Evolutionary conservation across 23 tunicate genomes (phyloP).

Genomic region (Clavelina lepadiformis): DNA sequence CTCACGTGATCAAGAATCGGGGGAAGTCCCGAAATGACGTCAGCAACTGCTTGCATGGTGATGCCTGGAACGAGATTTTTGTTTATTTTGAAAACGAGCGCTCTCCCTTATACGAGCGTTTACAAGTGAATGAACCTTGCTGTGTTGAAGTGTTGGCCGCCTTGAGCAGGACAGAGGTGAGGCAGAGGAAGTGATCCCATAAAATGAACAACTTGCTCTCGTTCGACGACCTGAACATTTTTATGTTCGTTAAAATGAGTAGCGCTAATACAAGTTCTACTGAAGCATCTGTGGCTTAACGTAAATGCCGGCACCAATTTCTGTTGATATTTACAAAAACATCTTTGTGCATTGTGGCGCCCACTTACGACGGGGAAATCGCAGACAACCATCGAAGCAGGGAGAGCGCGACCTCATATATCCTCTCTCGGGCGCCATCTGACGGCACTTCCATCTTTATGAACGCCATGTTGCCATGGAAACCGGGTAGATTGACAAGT

Average conservation of each 20-base stretch:
- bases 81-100: not conserved
- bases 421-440: conserved; percentile 3
- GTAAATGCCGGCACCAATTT: no score
- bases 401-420: conserved; percentile 16
- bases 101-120: not conserved
- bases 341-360: no score
- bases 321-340: no score
- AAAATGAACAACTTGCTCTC: conserved; percentile 46
- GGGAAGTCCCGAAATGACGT: conserved; percentile 21
- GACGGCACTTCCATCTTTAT: not conserved
- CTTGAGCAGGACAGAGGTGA: conserved; percentile 20
- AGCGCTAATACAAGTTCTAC: no score
- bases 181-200: conserved; percentile 44
- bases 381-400: conserved; percentile 18
- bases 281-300: no score
- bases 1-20: conserved; percentile 52
- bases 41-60: conserved; percentile 38
- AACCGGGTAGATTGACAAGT: not conserved
- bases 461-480: conserved; percentile 3
- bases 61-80: conserved; percentile 16
- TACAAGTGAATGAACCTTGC: conserved; percentile 18
- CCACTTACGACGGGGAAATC: conserved; percentile 15
- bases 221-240: conserved; percentile 12
- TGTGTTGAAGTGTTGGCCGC: conserved; percentile 15
- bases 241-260: no score